Evolutionary conservation across 2,797 vertebrate genomes (phyloP).

Genomic region (Coregonus suidteri): DNA sequence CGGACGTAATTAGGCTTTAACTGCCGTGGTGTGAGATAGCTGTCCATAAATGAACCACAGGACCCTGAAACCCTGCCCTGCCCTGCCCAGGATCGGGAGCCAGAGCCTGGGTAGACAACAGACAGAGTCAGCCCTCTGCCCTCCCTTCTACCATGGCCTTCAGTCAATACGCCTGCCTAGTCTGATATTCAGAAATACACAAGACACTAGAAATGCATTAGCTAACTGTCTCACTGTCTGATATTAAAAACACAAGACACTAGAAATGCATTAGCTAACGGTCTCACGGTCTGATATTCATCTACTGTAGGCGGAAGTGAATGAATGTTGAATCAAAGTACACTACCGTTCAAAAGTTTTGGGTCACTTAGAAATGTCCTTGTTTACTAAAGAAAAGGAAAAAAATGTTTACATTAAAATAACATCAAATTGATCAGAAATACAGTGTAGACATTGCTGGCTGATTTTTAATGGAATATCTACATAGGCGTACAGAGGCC

Average conservation of each 20-base stretch:
- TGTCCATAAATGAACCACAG: slow-evolving; percentile 69
- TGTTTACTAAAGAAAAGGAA: too few relatives aligned
- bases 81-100: slow-evolving; percentile 55
- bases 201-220: slow-evolving; percentile 29
- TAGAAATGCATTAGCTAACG: slow-evolving; percentile 15
- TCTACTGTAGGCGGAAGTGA: too few relatives aligned
- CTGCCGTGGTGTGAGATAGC: slow-evolving; percentile 61
- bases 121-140: slow-evolving; percentile 20
- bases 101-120: slow-evolving; percentile 32
- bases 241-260: slow-evolving; percentile 2
- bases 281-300: too few relatives aligned
- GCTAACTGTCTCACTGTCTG: background rate
- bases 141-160: slow-evolving; percentile 15
- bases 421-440: too few relatives aligned
- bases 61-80: slow-evolving; percentile 45
- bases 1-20: slow-evolving; percentile 74
- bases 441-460: too few relatives aligned
- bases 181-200: slow-evolving; percentile 29
- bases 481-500: too few relatives aligned
- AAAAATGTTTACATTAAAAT: too few relatives aligned
- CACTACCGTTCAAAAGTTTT: too few relatives aligned
- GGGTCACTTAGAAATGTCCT: too few relatives aligned
- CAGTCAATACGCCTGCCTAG: slow-evolving; percentile 23
- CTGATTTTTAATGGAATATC: too few relatives aligned
- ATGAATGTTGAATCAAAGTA: too few relatives aligned